Evolutionary conservation across 2,113 vertebrate genomes (phyloP), one percentile per base, ranked within the genome.

Genomic region (Tragulus kanchil): DNA sequence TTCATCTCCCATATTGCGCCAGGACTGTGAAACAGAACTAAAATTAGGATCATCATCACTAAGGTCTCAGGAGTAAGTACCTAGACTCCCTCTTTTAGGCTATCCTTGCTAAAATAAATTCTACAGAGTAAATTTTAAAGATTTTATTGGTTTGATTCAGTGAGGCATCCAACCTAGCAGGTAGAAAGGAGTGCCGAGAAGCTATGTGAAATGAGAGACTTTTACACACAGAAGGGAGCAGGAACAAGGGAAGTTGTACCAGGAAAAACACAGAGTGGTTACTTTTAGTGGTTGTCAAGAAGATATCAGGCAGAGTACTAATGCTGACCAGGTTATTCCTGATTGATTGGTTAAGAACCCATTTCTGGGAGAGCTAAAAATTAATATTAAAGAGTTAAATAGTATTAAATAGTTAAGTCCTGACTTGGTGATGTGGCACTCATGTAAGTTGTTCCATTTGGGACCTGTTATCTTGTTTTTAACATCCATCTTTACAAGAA

Each of bases 401-500:
- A 36, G 31, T 42, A 45, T 45, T 73, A 25, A 73, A 73, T 45
- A 61, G 79, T 69, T 81, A 88, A 61, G 45, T 88, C 31, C 59
- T 1, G 0, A 5, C 81, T 71, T 81, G 31, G 54, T 82, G 54
- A 28, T 15, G 2, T 71, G 31, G 17, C 5, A 1, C 25, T 71
- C 31, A 16, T 16, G 31, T 28, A 89, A 89, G 64, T n/a, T 59
- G 69, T 36, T 71, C 25, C 77, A 31, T n/a, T 89, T 73, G 19
- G 54, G 23, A 10, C 12, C 36, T 54, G 31, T 31, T 23, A 17
- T 69, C 31, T 59, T 79, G 28, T 82, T 86, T 88, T 71, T 52
- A 61, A 82, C 42, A 82, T 88, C 52, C 31, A 82, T 65, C 61
- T 95, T 93, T 64, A 69, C 81, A 92, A 90, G 5, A 85, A 59